Percentiles rank a stretch among this genome's conserved stretches.
Evolutionary conservation across 2,888 invertebrate genomes (phyloP).

Genomic region (Malthinus seriepunctatus): DNA sequence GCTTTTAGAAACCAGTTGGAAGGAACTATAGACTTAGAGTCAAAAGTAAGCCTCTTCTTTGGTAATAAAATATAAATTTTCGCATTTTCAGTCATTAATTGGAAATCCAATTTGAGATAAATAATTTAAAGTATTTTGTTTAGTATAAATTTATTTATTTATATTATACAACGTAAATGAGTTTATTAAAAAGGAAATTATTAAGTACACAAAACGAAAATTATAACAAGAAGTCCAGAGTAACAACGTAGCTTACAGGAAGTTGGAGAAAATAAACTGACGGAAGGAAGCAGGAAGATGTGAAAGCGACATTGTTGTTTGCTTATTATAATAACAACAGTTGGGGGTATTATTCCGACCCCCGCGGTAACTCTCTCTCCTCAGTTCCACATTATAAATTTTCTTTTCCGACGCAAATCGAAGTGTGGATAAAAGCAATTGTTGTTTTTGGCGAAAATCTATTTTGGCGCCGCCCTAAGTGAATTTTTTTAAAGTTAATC

Average conservation of each 20-base stretch:
- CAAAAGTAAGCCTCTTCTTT: no score
- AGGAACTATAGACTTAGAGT: no score
- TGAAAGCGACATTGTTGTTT: constrained; percentile 42
- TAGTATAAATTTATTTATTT: neutral
- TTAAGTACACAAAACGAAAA: constrained; percentile 5
- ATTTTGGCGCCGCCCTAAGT: neutral
- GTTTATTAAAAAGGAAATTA: constrained; percentile 5
- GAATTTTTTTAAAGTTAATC: constrained; percentile 19
- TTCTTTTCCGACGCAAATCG: neutral
- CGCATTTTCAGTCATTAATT: no score
- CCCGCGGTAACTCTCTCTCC: neutral
- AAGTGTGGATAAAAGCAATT: neutral
- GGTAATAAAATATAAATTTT: no score
- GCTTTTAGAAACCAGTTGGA: no score
- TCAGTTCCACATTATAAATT: constrained; percentile 19
- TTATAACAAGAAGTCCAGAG: constrained; percentile 6
- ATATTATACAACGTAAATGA: neutral
- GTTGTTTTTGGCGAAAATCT: neutral
- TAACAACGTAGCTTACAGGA: constrained; percentile 31
- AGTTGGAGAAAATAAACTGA: constrained; percentile 38
- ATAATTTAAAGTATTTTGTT: no score
- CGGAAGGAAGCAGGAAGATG: constrained; percentile 44
- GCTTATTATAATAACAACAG: constrained; percentile 41
- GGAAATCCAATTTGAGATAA: no score
- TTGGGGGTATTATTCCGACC: constrained; percentile 16